Conservation (phyloP, 2,888 invertebrate genomes). For the Athrips mouffetella region DNA sequence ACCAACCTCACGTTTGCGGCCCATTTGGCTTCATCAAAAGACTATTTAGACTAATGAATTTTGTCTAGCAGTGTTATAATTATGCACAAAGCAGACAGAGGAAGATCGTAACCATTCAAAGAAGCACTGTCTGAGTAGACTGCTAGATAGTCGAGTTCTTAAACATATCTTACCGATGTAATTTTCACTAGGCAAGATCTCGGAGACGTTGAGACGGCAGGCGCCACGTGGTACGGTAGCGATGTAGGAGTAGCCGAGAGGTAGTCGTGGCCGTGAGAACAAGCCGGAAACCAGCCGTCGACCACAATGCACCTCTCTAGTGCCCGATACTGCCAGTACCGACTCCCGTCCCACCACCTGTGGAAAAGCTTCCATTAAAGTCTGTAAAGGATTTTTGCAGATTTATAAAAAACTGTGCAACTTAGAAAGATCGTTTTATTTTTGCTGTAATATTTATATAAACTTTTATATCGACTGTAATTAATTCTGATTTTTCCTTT, state of each 20-base stretch:
- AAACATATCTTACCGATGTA: slow-evolving; percentile 90
- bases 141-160: no score
- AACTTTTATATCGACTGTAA: no score
- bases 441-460: no score
- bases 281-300: slow-evolving; percentile 88
- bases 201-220: slow-evolving; percentile 91
- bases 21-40: slow-evolving; percentile 60
- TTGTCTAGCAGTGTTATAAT: no score
- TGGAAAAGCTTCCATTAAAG: no score
- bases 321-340: slow-evolving; percentile 82
- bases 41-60: slow-evolving; percentile 37
- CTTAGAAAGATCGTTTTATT: no score
- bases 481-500: no score
- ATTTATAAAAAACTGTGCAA: no score
- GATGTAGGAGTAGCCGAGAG: slow-evolving; percentile 90
- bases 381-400: no score
- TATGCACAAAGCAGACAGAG: no score
- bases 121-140: no score
- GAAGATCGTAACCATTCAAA: not conserved
- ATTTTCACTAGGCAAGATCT: slow-evolving; percentile 88
- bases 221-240: slow-evolving; percentile 91
- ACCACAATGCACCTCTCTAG: slow-evolving; percentile 69
- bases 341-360: slow-evolving; percentile 92
- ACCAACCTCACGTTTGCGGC: slow-evolving; percentile 51
- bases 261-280: slow-evolving; percentile 88